A percentile compares a stretch with the other conserved stretches of the same genome.
Conservation (phyloP, 2,888 invertebrate species). For the Tanytarsus gracilentus region DNA sequence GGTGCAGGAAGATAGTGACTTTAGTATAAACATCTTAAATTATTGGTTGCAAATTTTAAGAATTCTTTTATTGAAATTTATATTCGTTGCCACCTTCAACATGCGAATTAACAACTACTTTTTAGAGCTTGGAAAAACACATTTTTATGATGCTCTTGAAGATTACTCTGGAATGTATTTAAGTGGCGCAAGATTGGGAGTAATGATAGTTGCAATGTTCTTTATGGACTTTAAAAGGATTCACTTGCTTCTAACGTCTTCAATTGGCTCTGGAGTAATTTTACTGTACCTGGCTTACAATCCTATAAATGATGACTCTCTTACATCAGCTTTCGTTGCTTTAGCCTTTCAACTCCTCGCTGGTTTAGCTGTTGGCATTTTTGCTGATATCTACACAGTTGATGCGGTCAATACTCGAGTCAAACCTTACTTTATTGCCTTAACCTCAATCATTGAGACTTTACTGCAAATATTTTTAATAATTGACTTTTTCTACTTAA, state of each 20-base stretch:
- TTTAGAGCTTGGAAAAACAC: constrained; percentile 17
- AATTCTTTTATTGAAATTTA: background rate
- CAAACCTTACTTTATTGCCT: constrained; percentile 15
- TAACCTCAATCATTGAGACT: background rate
- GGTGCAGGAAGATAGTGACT: constrained; percentile 23
- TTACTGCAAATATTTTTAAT: constrained; percentile 10
- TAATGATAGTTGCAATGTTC: background rate
- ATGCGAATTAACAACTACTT: constrained; percentile 24
- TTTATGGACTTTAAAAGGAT: constrained; percentile 9
- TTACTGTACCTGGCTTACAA: background rate
- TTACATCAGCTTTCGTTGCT: background rate
- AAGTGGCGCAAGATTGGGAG: background rate
- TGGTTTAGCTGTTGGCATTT: constrained; percentile 2
- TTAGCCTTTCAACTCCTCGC: background rate
- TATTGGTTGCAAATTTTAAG: constrained; percentile 27
- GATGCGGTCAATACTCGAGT: constrained; percentile 14
- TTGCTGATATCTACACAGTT: constrained; percentile 6
- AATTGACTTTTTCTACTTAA: background rate
- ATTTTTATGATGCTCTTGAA: background rate
- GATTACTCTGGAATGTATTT: background rate
- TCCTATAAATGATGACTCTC: background rate
- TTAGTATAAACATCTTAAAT: background rate
- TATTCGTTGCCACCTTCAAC: constrained; percentile 26
- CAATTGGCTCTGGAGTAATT: background rate
- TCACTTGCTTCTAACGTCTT: background rate